Percentiles rank a stretch among this genome's conserved stretches.
phyloP scores from a whole-genome alignment of 2,113 vertebrate species.

The Albula goreensis region DNA sequence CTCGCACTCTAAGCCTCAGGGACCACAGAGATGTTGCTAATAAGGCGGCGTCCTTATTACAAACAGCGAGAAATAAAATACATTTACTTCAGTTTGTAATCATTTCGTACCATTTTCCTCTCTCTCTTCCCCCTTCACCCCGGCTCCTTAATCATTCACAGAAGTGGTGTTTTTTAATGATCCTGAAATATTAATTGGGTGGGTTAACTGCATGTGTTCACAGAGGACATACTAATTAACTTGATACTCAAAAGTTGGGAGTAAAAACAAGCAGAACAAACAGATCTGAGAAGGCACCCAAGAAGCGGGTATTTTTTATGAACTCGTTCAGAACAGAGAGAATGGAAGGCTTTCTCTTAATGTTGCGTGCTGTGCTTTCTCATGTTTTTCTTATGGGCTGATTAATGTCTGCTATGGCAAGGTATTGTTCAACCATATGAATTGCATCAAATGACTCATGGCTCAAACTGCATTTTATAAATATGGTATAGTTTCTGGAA shows the following conservation, averaged over 20 bases:
- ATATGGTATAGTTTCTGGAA: neutral
- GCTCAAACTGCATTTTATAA: no score
- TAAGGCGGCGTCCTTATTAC: neutral
- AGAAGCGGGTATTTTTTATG: neutral
- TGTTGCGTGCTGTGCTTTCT: neutral
- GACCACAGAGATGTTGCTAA: slow-evolving; percentile 1
- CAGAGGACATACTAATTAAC: neutral
- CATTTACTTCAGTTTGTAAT: neutral
- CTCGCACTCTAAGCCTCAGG: neutral
- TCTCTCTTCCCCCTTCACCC: neutral
- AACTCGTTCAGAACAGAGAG: neutral
- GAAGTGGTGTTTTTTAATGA: slow-evolving; percentile 7
- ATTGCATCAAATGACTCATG: no score
- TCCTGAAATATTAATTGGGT: slow-evolving; percentile 20
- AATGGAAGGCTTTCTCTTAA: neutral
- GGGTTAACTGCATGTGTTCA: neutral
- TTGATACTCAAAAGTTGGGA: neutral
- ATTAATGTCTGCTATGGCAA: neutral
- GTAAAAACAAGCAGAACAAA: neutral
- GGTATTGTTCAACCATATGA: neutral
- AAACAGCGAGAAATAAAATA: neutral
- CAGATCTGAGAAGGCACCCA: neutral
- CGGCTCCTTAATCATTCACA: slow-evolving; percentile 10
- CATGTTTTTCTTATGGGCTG: neutral
- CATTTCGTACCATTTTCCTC: neutral